These are phyloP conservation scores for Listrodromus nycthemerus DNA, from an alignment of 2,888 invertebrate species.

Conservation along the genomic window DNA sequence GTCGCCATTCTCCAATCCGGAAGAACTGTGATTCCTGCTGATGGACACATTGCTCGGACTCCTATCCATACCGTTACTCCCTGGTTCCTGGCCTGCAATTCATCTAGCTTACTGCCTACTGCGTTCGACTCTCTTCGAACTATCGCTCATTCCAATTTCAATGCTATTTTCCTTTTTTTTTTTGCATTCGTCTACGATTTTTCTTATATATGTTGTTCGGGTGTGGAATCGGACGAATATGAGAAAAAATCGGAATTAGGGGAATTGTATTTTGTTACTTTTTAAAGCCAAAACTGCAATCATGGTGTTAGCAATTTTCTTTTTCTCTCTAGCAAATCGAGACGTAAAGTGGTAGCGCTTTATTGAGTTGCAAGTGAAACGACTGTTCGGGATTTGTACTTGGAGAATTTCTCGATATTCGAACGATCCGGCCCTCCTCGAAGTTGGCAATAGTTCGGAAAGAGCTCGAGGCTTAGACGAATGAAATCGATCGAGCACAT, in stretches of 20 bases:
- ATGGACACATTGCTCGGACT: slow-evolving; percentile 94
- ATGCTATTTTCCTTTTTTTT: slow-evolving; percentile 5
- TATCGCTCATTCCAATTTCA: slow-evolving; percentile 1
- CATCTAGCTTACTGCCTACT: slow-evolving; percentile 81
- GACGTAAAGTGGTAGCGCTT: background rate
- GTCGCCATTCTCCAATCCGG: slow-evolving; percentile 86
- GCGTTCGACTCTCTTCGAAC: slow-evolving; percentile 63
- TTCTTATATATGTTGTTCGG: background rate
- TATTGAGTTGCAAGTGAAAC: background rate
- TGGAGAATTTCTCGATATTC: slow-evolving; percentile 5
- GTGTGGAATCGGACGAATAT: background rate
- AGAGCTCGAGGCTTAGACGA: slow-evolving; percentile 17
- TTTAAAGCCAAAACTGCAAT: too few species aligned
- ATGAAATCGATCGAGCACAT: slow-evolving; percentile 24
- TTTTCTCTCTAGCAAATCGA: background rate
- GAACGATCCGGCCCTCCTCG: background rate
- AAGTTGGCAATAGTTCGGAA: slow-evolving; percentile 8
- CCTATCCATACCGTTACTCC: slow-evolving; percentile 87
- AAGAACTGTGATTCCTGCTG: slow-evolving; percentile 91
- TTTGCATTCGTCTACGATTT: background rate
- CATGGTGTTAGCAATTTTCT: background rate
- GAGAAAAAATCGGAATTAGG: background rate
- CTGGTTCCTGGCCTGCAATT: slow-evolving; percentile 85
- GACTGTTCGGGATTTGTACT: background rate
- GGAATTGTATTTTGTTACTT: background rate